Conservation (phyloP, 2,113 vertebrate genomes). For the Lagopus leucura region DNA sequence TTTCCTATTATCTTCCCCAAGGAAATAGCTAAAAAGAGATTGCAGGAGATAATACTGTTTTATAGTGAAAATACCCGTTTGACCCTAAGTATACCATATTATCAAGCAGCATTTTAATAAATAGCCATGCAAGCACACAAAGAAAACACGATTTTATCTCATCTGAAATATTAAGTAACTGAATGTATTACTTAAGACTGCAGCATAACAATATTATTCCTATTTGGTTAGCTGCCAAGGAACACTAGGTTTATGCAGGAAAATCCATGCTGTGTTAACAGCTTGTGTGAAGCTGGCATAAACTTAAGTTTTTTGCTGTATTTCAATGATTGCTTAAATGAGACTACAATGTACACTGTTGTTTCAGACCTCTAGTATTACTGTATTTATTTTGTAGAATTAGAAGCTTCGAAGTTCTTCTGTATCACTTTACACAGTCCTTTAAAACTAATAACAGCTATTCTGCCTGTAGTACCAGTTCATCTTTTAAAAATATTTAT, state of each 20-base stretch:
- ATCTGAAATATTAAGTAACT: neutral
- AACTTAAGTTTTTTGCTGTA: neutral
- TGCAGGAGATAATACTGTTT: neutral
- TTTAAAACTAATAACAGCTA: slow-evolving; percentile 31
- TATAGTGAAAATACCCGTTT: neutral
- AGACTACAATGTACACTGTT: neutral
- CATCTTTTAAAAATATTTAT: neutral
- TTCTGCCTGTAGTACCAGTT: neutral
- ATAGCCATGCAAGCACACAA: neutral
- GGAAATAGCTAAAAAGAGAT: neutral
- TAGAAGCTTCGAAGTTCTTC: neutral
- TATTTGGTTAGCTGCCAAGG: neutral
- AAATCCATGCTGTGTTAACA: neutral
- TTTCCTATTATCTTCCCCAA: neutral
- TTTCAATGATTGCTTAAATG: neutral
- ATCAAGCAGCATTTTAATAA: neutral
- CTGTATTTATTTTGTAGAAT: neutral
- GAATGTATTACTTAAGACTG: neutral
- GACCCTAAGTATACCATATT: neutral
- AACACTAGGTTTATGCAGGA: neutral
- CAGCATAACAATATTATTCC: neutral
- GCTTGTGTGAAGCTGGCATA: neutral
- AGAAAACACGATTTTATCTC: neutral
- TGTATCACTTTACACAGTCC: slow-evolving; percentile 4
- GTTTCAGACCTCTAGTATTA: neutral